Conservation (phyloP, 2,888 invertebrate genomes). For the Amphiduros pacificus region DNA sequence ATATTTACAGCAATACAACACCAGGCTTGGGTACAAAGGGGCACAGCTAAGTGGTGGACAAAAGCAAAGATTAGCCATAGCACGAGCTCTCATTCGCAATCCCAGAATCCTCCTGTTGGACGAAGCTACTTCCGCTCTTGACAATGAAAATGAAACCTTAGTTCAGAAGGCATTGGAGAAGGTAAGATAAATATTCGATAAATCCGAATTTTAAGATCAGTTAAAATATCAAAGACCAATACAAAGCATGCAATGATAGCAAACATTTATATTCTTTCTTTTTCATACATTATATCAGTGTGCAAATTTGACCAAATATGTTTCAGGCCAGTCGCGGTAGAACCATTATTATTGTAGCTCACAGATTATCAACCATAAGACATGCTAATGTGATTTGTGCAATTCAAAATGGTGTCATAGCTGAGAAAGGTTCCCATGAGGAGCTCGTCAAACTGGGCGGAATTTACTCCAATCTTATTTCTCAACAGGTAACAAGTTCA, state of each 20-base stretch:
- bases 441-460: constrained; percentile 60
- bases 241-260: too few relatives aligned
- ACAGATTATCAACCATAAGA: constrained; percentile 63
- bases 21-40: constrained; percentile 58
- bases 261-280: too few relatives aligned
- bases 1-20: constrained; percentile 59
- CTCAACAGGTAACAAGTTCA: constrained; percentile 34
- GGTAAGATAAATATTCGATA: too few relatives aligned
- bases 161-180: constrained; percentile 76
- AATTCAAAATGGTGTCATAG: constrained; percentile 63
- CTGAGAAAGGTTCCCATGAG: constrained; percentile 62
- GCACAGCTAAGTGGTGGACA: constrained; percentile 58
- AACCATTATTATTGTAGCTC: constrained; percentile 63
- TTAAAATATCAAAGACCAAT: too few relatives aligned
- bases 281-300: too few relatives aligned
- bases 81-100: constrained; percentile 64
- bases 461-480: constrained; percentile 62
- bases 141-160: constrained; percentile 77
- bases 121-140: constrained; percentile 83
- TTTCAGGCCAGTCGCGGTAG: constrained; percentile 58
- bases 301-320: too few relatives aligned
- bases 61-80: constrained; percentile 60
- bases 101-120: constrained; percentile 72
- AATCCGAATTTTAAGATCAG: too few relatives aligned
- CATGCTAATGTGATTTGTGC: constrained; percentile 63